Base-by-base conservation (phyloP, 2,797 vertebrate genomes). In the Mus caroli region DNA sequence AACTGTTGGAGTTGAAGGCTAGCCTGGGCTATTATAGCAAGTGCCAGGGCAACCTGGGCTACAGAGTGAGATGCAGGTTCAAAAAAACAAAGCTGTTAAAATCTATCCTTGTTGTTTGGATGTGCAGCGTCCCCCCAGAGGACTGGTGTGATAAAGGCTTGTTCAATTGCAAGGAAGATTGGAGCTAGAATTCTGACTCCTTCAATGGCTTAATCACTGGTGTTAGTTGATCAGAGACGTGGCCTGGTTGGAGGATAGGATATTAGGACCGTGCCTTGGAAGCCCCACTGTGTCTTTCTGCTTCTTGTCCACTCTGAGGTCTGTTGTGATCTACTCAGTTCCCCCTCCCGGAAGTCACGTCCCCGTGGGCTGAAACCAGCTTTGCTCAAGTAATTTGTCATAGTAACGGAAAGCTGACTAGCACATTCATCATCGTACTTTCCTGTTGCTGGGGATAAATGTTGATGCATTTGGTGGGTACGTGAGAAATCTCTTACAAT, bases 401-500 rank as follows among this genome's bases (percentile, higher is more conserved):
- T 12, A 54, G 58, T 28, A 19, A 31, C 20, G 2, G 19, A 90
- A 69, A 69, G 60, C 46, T 69, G 28, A 54, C 46, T 0, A 40
- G 12, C 10, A 11, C 43, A 11, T 43, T 3, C 24, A 77, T 69
- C 92, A 34, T 71, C 58, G 71, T 26, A 56, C 94, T 95, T 97
- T 97, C 95, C 71, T 96, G 43, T 85, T 96, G 15, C 97, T 94
- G 97, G 95, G 95, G 97, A 95, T 98, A 97, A 96, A 98, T 98
- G 98, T 98, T 98, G 98, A 98, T 95, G 97, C 97, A 95, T 97
- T 97, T 98, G 98, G 97, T 98, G 98, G 99, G 98, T 98, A 98
- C 97, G 98, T 98, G 97, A 99, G 98, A 98, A 97, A 78, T 98
- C 98, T 98, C 98, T 99, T 99, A 98, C 97, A 97, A 98, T 96